Percentiles rank a stretch among this genome's conserved stretches.
phyloP scores from a whole-genome alignment of 2,797 vertebrate genomes.

The Sebastes diploproa region DNA sequence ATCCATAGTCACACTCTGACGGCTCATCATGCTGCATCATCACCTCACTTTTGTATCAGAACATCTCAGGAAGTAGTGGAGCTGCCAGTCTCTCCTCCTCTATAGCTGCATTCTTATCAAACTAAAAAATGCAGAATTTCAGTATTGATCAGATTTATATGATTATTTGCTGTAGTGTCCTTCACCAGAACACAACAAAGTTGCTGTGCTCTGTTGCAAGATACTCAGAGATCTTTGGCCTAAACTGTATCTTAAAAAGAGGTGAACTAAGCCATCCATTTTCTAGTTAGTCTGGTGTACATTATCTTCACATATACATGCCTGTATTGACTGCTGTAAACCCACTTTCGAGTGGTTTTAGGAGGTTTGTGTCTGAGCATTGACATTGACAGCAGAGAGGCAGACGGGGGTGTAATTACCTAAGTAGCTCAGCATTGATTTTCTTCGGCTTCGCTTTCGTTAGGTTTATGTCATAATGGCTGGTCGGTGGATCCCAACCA shows the following conservation, averaged over 20 bases:
- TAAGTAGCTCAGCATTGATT: conserved; percentile 68
- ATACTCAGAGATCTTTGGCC: background rate
- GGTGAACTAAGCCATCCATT: background rate
- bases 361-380: conserved; percentile 15
- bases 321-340: conserved; percentile 20
- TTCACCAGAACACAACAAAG: background rate
- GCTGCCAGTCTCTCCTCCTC: background rate
- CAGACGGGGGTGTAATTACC: conserved; percentile 44
- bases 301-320: background rate
- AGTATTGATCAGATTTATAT: background rate
- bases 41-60: conserved; percentile 1
- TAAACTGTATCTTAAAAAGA: background rate
- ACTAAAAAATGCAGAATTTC: background rate
- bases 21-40: conserved; percentile 24
- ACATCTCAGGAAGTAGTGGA: background rate
- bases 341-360: conserved; percentile 14
- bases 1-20: conserved; percentile 9
- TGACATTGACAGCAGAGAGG: conserved; percentile 29
- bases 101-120: background rate
- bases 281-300: background rate
- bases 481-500: conserved; percentile 12
- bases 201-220: background rate
- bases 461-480: conserved; percentile 28
- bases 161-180: background rate
- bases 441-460: conserved; percentile 52